Evolutionary conservation across 2,888 invertebrate genomes (phyloP).

Genomic region (Pyrgus malvae): DNA sequence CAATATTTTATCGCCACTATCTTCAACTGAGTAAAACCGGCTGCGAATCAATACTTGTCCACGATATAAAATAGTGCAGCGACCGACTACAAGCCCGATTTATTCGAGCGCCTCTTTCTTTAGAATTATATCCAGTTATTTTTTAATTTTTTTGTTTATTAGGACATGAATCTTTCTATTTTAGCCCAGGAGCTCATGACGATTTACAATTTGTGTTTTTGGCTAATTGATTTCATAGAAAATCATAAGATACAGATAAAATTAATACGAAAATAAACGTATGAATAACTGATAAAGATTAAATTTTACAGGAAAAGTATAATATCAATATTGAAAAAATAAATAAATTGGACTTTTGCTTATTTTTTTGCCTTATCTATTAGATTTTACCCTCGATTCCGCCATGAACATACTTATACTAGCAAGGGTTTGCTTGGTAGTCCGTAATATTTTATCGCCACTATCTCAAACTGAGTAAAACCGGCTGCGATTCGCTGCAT

Average conservation of each 20-base stretch:
- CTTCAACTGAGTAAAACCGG: slow-evolving; percentile 37
- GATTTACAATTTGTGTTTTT: no score
- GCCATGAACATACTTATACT: slow-evolving; percentile 26
- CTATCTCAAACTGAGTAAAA: slow-evolving; percentile 41
- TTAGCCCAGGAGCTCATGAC: no score
- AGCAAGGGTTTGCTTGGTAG: slow-evolving; percentile 42
- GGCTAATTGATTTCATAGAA: no score
- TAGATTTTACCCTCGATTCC: background rate
- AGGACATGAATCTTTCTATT: no score
- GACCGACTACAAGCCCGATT: slow-evolving; percentile 36
- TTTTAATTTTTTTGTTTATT: no score
- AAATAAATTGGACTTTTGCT: no score
- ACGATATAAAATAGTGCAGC: slow-evolving; percentile 46
- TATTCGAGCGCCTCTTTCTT: slow-evolving; percentile 34
- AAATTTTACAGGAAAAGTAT: no score
- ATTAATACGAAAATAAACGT: no score
- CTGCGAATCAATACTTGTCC: slow-evolving; percentile 41
- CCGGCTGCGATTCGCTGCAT: slow-evolving; percentile 40
- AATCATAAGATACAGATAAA: no score
- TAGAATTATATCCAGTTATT: no score
- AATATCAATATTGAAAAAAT: no score
- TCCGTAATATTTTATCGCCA: slow-evolving; percentile 47
- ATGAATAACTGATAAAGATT: no score
- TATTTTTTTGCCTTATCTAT: background rate
- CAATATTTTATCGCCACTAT: slow-evolving; percentile 50